Evolutionary conservation across 2,888 invertebrate genomes (phyloP).

Genomic region (Hydriomena furcata): DNA sequence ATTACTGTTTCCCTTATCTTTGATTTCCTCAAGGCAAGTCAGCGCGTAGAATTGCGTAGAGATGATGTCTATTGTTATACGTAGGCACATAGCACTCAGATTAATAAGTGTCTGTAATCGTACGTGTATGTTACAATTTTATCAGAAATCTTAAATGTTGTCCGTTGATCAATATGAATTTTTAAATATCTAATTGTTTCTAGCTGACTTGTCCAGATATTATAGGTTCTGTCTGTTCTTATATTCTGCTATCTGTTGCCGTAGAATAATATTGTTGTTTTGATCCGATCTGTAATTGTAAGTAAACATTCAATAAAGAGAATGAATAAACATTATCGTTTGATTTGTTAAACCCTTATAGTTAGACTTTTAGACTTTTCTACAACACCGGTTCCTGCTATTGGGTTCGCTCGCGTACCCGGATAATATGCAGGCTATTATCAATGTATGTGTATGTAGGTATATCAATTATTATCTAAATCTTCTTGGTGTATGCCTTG

Average conservation of each 20-base stretch:
- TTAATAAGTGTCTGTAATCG: slow-evolving; percentile 21
- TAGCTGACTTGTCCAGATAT: slow-evolving; percentile 27
- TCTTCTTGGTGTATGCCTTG: too few relatives aligned
- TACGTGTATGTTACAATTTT: slow-evolving; percentile 22
- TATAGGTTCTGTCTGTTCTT: slow-evolving; percentile 17
- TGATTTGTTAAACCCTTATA: slow-evolving; percentile 22
- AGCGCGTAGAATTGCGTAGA: slow-evolving; percentile 28
- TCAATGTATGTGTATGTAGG: too few relatives aligned
- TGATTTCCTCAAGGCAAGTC: slow-evolving; percentile 40
- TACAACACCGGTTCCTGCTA: too few relatives aligned
- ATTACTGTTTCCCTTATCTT: slow-evolving; percentile 57
- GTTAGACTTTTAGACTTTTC: too few relatives aligned
- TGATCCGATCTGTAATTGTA: slow-evolving; percentile 38
- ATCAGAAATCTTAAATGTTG: slow-evolving; percentile 25
- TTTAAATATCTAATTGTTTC: slow-evolving; percentile 20
- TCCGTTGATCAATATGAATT: slow-evolving; percentile 17
- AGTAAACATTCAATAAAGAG: slow-evolving; percentile 39
- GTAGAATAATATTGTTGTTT: slow-evolving; percentile 32
- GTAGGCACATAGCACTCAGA: slow-evolving; percentile 21
- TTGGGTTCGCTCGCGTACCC: too few relatives aligned
- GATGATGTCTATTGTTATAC: slow-evolving; percentile 21
- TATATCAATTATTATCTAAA: too few relatives aligned
- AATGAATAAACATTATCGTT: slow-evolving; percentile 32
- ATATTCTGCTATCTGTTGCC: slow-evolving; percentile 25
- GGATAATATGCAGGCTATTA: too few relatives aligned